A percentile compares a stretch with the other conserved stretches of the same genome.
Evolutionary conservation across 2,888 invertebrate genomes (phyloP).

Genomic region (Beris morrisii): DNA sequence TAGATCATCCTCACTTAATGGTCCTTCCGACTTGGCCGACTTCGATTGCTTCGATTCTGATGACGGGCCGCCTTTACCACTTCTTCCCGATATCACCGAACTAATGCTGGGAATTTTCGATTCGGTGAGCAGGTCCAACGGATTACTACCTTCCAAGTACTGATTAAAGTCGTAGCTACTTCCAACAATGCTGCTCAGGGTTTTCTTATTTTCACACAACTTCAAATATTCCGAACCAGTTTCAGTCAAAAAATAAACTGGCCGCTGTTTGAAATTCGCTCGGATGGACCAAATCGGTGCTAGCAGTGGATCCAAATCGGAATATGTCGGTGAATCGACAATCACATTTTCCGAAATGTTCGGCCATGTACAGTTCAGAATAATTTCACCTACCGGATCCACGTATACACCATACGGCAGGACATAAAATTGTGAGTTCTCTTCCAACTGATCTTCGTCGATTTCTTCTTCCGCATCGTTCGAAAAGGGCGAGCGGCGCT

Average conservation of each 20-base stretch:
- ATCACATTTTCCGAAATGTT: constrained; percentile 81
- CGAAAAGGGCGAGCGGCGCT: constrained; percentile 42
- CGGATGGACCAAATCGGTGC: constrained; percentile 79
- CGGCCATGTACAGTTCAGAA: constrained; percentile 84
- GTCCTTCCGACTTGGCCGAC: constrained; percentile 66
- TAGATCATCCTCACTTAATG: constrained; percentile 74
- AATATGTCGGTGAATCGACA: constrained; percentile 83
- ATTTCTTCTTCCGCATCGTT: constrained; percentile 37
- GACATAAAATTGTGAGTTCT: constrained; percentile 70
- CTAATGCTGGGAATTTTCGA: constrained; percentile 70
- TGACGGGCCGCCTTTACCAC: constrained; percentile 53
- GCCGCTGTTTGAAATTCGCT: constrained; percentile 67
- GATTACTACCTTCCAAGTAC: constrained; percentile 61
- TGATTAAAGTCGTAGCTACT: constrained; percentile 55
- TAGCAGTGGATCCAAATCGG: constrained; percentile 81
- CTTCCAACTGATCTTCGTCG: constrained; percentile 62
- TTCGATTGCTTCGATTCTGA: constrained; percentile 59
- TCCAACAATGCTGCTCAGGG: constrained; percentile 57
- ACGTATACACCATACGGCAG: constrained; percentile 85
- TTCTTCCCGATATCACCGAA: constrained; percentile 53
- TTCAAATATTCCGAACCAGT: constrained; percentile 72
- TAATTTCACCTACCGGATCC: constrained; percentile 77
- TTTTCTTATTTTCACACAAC: constrained; percentile 57
- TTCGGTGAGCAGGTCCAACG: constrained; percentile 73
- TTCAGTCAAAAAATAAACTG: constrained; percentile 76